These are phyloP conservation scores for Saimiri boliviensis DNA, from an alignment of 2,113 vertebrate species.

Conservation along the genomic window DNA sequence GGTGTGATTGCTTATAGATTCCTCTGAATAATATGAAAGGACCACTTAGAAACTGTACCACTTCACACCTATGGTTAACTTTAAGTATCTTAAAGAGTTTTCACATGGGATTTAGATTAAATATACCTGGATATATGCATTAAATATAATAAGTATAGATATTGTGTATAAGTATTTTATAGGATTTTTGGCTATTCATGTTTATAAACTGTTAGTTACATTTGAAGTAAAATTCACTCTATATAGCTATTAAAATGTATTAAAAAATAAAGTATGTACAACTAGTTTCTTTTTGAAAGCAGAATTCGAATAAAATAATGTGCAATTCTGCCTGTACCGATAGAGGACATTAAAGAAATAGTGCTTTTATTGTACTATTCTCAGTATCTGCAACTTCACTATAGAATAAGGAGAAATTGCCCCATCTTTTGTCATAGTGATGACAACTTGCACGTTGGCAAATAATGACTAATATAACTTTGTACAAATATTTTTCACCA, in stretches of 20 bases:
- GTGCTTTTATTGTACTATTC: neutral
- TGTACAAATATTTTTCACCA: neutral
- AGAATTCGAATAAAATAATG: neutral
- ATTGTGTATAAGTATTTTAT: neutral
- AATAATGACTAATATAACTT: neutral
- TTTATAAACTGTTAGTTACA: neutral
- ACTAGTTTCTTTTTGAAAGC: neutral
- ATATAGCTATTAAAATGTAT: neutral
- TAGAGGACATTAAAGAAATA: neutral
- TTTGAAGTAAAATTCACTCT: neutral
- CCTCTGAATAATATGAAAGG: constrained; percentile 22
- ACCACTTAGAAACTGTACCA: constrained; percentile 21
- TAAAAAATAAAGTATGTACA: neutral
- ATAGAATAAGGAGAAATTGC: neutral
- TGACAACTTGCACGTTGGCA: neutral
- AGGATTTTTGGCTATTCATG: neutral
- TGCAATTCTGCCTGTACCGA: neutral
- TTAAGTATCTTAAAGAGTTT: neutral
- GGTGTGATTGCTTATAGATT: neutral
- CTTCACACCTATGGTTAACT: neutral
- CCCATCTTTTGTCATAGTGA: neutral
- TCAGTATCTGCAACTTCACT: neutral
- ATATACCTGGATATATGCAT: neutral
- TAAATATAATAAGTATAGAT: neutral
- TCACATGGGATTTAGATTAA: neutral